A percentile compares a stretch with the other conserved stretches of the same genome.
Conservation (phyloP, 2,113 vertebrate species). For the Eidolon helvum region DNA sequence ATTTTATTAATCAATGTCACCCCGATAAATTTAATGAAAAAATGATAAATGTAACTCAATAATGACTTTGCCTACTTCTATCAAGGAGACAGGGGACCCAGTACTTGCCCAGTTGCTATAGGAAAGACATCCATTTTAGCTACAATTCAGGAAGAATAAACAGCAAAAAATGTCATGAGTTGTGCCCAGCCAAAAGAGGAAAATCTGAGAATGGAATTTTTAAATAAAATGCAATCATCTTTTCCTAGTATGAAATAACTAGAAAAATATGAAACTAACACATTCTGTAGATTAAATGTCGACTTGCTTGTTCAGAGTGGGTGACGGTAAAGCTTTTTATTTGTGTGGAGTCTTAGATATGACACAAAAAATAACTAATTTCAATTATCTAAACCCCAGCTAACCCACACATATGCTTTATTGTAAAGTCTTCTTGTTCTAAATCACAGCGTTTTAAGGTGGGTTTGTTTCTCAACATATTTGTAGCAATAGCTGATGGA, state of each 20-base stretch:
- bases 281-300: not conserved
- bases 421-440: not conserved
- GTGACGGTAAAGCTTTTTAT: not conserved
- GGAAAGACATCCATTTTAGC: not conserved
- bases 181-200: not conserved
- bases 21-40: not conserved
- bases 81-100: not conserved
- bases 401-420: not conserved
- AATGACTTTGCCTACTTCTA: not conserved
- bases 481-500: not conserved
- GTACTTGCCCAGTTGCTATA: not conserved
- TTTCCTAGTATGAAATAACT: not conserved
- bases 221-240: not conserved
- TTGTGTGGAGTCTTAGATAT: not conserved
- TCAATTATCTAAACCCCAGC: not conserved
- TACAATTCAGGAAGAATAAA: conserved; percentile 3
- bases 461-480: not conserved
- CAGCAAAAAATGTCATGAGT: not conserved
- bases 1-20: no score
- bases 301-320: not conserved
- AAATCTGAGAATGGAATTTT: not conserved
- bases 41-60: not conserved
- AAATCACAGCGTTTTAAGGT: not conserved
- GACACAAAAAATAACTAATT: not conserved
- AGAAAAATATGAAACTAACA: not conserved